Evolutionary conservation across 2,888 invertebrate genomes (phyloP), one percentile per base, ranked within the genome.

Genomic region (Atherix ibis): DNA sequence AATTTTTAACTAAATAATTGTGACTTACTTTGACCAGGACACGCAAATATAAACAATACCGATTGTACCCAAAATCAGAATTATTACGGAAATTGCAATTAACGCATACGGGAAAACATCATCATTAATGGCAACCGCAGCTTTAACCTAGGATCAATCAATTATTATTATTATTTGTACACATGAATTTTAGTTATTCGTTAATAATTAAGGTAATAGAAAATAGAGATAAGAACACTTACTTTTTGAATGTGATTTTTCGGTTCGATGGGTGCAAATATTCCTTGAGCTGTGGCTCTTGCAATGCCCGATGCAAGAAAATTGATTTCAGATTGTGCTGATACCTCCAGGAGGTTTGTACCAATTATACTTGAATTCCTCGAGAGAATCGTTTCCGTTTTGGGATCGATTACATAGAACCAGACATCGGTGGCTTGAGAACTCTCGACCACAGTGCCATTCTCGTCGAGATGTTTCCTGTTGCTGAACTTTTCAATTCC

Each of bases 11-110:
- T 15, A 28, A 28, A 28, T 22, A 31, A 13, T 19, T 19, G 2
- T 31, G 5, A 53, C 63, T 64, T 57, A 87, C 85, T 82, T 82
- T 35, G 87, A 84, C 87, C 91, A 92, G 2, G 89, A 89, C 34
- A 89, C 77, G 57, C 91, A 88, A 40, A 92, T 87, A 53, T 92
- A 91, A 33, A 89, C 75, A 31, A 92, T 89, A 5, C 89, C 92
- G 32, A 84, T 79, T 9, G 82, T 69, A 6, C 87, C 87, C 6
- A 89, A 71, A 2, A 92, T 71, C 25, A 91, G 71, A 39, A 92
- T 91, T n/a, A 92, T 73, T 35, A 81, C 78, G 0, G 87, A 91
- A 2, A 94, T 70, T 10, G 85, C 80, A 41, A 94, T 80, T 18
- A 92, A 66, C 1, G 89, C 88, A 44, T 85, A 87, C 13, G 89